Evolutionary conservation across 2,888 invertebrate species (phyloP), one percentile per base, ranked within the genome.

Genomic region (Melinopterus prodromus): DNA sequence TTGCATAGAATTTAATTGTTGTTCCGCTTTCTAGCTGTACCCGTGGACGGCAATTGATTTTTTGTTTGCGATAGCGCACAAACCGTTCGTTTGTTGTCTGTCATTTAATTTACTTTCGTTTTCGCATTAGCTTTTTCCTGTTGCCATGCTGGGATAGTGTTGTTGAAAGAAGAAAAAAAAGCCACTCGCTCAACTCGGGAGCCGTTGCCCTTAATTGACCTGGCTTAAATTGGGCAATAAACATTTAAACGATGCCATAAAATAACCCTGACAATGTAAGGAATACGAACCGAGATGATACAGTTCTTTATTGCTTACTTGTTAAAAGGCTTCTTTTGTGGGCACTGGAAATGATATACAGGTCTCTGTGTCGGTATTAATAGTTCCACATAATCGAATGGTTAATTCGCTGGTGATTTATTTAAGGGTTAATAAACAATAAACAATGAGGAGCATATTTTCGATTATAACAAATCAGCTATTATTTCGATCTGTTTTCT

Each of bases 71-170:
- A 26, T 26, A 26, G 26, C 26, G 26, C 26, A 3, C 26, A 26
- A 26, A 26, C 12, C 53, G 7, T 12, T 53, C 5, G 53, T 53
- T 12, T 53, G 53, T 26, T 26, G 12, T 9, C 53, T 53, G 53
- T 53, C 53, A 53, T 53, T 53, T 53, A 53, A 53, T 53, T 53
- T 53, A 53, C 53, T 53, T 53, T 53, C 53, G 53, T 53, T 53
- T 53, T 53, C 1, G 2, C 1, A 53, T 53, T 53, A 53, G 53
- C 2, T 53, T 53, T 53, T 53, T 53, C 12, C 53, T 53, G 53
- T 53, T 53, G 53, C 53, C 53, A 53, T 4, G 9, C 12, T 53
- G 53, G 53, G 7, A 12, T 12, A 53, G 53, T 12, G 53, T 53
- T 53, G 1, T 53, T 9, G 5, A 53, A 1, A 2, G 12, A 26